phyloP scores from a whole-genome alignment of 1,140 invertebrate genomes.

The Drosophila ananassae region DNA sequence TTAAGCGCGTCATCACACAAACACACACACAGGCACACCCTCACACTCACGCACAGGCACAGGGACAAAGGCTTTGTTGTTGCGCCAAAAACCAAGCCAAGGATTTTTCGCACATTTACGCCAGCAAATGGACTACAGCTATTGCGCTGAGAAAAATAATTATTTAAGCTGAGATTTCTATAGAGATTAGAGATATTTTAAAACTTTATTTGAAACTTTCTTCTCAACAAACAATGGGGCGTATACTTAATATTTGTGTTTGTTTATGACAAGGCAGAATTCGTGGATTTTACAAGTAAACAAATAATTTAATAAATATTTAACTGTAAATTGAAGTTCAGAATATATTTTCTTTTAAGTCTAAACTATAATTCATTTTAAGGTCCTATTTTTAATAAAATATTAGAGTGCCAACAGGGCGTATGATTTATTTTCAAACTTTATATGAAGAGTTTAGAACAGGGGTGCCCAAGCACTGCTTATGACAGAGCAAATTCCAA shows the following conservation, averaged over 20 bases:
- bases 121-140: conserved; percentile 60
- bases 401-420: not conserved
- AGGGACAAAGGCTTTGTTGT: conserved; percentile 61
- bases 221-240: not conserved
- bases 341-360: too few species aligned
- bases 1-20: conserved; percentile 67
- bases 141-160: conserved; percentile 6
- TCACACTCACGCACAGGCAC: conserved; percentile 8
- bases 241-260: not conserved
- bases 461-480: too few species aligned
- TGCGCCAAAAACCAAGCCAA: conserved; percentile 80
- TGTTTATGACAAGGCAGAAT: not conserved
- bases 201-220: too few species aligned
- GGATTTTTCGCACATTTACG: conserved; percentile 78
- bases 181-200: too few species aligned
- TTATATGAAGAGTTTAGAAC: not conserved
- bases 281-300: not conserved
- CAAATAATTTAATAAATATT: not conserved
- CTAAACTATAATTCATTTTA: too few species aligned
- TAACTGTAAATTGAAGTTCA: not conserved
- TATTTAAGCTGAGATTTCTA: not conserved
- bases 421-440: not conserved
- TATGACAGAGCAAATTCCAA: too few species aligned
- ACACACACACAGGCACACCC: conserved; percentile 13
- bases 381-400: too few species aligned